Evolutionary conservation across 2,113 vertebrate genomes (phyloP), one percentile per base, ranked within the genome.

Genomic region (Protomyctophum bolini): DNA sequence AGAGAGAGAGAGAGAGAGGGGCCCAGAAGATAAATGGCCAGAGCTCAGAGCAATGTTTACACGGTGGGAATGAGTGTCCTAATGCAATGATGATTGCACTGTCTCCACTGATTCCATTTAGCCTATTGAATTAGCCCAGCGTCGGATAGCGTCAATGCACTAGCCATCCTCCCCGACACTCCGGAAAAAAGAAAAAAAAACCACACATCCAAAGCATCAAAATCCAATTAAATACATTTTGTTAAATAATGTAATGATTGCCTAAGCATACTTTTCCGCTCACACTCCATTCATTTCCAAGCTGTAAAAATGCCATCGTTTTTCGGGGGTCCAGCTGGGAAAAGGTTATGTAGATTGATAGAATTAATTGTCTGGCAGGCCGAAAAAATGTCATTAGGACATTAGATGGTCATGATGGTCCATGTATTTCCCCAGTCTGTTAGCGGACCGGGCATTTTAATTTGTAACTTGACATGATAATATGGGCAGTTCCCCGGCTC

Each of bases 211-310:
- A 73, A 41, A 77, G 85, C 86, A 83, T 86, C 86, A 79, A 84
- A 92, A 92, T 89, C 89, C 86, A 92, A 92, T 94, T 94, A 92
- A 93, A 91, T 84, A 76, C 83, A 86, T 92, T 90, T 90, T 91
- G 92, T 92, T 92, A 93, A 94, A 92, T 92, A 89, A 91, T 72
- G 83, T 91, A 92, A 92, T 89, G 90, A 94, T 92, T 91, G 90
- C 84, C 83, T 83, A 76, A 85, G 84, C 87, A 86, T 91, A 87
- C 88, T 88, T 86, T 91, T 80, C 33, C 81, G 69, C 75, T 79
- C 51, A 52, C 75, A 91, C 80, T 91, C 83, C 91, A 89, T 92
- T 94, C 88, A 89, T 92, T 92, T 87, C 70, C 50, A 21, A 79
- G 57, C 84, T 85, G 88, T 93, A 89, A 90, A 93, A 92, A 92